Conservation (phyloP, 2,113 vertebrate genomes). For the Egretta garzetta region DNA sequence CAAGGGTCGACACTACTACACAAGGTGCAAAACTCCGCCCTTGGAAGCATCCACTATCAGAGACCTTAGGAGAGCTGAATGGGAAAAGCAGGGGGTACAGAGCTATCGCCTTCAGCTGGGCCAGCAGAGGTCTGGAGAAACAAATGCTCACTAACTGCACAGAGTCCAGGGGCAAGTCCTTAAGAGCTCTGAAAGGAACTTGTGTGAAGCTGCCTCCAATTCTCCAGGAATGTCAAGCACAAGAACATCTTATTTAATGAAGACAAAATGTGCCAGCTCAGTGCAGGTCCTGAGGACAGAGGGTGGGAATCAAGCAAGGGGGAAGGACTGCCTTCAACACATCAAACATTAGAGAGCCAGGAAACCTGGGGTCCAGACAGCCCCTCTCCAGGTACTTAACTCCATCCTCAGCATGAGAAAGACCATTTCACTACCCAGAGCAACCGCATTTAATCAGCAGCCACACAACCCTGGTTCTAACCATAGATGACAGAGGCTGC, state of each 20-base stretch:
- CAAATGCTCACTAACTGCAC: not conserved
- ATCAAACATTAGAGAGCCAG: not conserved
- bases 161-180: not conserved
- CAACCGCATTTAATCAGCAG: not conserved
- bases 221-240: not conserved
- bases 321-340: not conserved
- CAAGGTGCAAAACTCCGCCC: not conserved
- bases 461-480: not conserved
- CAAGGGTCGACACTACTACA: not conserved
- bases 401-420: not conserved
- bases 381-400: not conserved
- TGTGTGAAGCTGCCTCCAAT: not conserved
- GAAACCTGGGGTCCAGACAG: not conserved
- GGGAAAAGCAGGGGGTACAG: not conserved
- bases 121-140: not conserved
- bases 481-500: not conserved
- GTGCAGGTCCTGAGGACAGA: rapidly evolving
- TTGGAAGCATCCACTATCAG: not conserved
- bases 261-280: not conserved
- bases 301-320: not conserved
- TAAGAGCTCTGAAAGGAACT: not conserved
- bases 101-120: not conserved
- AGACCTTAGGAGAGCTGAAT: not conserved
- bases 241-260: not conserved
- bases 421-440: not conserved